A percentile compares a stretch with the other conserved stretches of the same genome.
phyloP scores from a whole-genome alignment of 2,113 vertebrate species.

The Microtus pennsylvanicus region DNA sequence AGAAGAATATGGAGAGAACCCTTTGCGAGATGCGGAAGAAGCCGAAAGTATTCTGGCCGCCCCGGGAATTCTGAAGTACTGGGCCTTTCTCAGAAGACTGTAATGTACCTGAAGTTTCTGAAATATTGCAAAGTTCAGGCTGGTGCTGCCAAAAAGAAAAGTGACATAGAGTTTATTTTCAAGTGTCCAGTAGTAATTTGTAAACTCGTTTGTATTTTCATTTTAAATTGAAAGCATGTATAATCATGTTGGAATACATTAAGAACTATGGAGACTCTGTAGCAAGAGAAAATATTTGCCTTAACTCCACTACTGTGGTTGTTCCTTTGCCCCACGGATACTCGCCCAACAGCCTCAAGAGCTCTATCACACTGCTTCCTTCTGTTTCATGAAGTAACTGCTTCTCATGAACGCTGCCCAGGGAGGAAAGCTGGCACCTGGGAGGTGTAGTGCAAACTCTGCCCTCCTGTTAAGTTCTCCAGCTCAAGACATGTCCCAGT shows the following conservation, averaged over 20 bases:
- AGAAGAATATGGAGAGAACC: too few relatives aligned
- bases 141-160: conserved; percentile 61
- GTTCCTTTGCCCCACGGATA: too few relatives aligned
- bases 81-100: conserved; percentile 72
- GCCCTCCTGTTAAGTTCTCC: background rate
- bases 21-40: too few relatives aligned
- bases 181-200: background rate
- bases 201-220: conserved; percentile 2
- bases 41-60: background rate
- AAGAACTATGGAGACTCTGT: background rate
- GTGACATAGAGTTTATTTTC: conserved; percentile 21
- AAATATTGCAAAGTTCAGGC: conserved; percentile 53
- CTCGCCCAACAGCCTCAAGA: background rate
- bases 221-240: background rate
- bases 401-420: background rate
- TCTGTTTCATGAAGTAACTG: background rate
- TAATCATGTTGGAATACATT: background rate
- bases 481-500: background rate
- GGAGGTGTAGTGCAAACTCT: background rate
- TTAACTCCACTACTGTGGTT: background rate
- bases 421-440: background rate
- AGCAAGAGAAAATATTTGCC: conserved; percentile 14
- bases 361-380: background rate
- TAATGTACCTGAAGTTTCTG: conserved; percentile 61
- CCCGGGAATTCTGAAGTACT: conserved; percentile 60